These are phyloP conservation scores for Scomberomorus guttatus DNA, from an alignment of 2,797 vertebrate genomes.

Conservation along the genomic window DNA sequence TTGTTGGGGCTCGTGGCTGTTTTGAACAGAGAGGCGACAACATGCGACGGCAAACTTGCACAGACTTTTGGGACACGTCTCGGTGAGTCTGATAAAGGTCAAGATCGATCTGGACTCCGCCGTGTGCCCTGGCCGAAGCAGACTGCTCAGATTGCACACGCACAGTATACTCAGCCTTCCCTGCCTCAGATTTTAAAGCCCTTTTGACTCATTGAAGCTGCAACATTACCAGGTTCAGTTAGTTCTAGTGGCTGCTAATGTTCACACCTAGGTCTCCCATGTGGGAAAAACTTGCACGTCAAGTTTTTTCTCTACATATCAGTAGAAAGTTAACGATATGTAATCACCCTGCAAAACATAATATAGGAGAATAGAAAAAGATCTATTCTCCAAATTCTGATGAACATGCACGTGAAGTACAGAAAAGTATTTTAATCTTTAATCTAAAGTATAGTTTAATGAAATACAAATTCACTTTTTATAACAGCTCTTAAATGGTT, in stretches of 20 bases:
- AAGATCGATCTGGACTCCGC: slow-evolving; percentile 26
- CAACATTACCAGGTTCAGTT: slow-evolving; percentile 8
- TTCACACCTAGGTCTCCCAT: not conserved
- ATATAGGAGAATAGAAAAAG: not conserved
- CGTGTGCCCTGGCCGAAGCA: not conserved
- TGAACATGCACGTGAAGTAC: not conserved
- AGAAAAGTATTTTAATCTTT: slow-evolving; percentile 18
- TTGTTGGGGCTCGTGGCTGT: slow-evolving; percentile 73
- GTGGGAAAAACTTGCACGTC: too few species aligned
- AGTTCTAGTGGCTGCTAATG: not conserved
- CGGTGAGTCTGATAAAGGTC: slow-evolving; percentile 63
- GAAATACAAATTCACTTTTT: slow-evolving; percentile 22
- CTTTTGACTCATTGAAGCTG: not conserved
- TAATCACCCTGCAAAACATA: not conserved
- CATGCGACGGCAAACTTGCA: slow-evolving; percentile 61
- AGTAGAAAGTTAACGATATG: not conserved
- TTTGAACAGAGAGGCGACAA: slow-evolving; percentile 68
- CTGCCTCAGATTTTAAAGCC: not conserved
- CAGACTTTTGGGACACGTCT: slow-evolving; percentile 42
- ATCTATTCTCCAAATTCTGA: not conserved
- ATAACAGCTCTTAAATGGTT: not conserved
- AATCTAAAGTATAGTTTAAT: slow-evolving; percentile 3
- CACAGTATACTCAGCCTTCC: not conserved
- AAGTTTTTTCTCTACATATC: not conserved
- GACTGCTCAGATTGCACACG: slow-evolving; percentile 12